phyloP scores from a whole-genome alignment of 2,797 vertebrate genomes.

The Clarias laeviceps region DNA sequence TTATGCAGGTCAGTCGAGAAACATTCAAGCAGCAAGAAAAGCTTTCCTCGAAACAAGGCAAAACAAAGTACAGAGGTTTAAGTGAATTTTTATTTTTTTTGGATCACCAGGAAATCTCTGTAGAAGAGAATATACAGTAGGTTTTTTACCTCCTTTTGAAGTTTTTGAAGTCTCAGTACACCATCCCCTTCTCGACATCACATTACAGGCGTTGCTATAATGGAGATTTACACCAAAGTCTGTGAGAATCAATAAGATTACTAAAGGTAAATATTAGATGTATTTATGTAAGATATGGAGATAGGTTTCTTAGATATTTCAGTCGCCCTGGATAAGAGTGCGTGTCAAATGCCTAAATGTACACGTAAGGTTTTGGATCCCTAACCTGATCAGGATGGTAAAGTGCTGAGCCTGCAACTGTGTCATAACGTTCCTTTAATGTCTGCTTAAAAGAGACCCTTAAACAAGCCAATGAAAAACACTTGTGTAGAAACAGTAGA shows the following conservation, averaged over 20 bases:
- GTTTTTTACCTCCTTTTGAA: background rate
- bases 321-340: no score
- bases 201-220: background rate
- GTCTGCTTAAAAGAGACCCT: background rate
- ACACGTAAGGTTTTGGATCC: background rate
- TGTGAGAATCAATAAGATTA: background rate
- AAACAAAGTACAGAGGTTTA: background rate
- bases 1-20: background rate
- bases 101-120: background rate
- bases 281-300: no score
- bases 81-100: background rate
- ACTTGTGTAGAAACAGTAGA: background rate
- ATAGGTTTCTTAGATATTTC: no score
- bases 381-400: background rate
- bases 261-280: no score
- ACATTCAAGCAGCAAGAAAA: background rate
- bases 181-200: background rate
- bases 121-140: background rate
- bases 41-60: background rate
- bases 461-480: background rate
- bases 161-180: background rate
- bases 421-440: no score
- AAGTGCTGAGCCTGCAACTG: background rate
- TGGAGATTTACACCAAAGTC: background rate
- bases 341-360: no score